Base-by-base conservation (phyloP, 2,113 vertebrate genomes). In the Silurus glanis region DNA sequence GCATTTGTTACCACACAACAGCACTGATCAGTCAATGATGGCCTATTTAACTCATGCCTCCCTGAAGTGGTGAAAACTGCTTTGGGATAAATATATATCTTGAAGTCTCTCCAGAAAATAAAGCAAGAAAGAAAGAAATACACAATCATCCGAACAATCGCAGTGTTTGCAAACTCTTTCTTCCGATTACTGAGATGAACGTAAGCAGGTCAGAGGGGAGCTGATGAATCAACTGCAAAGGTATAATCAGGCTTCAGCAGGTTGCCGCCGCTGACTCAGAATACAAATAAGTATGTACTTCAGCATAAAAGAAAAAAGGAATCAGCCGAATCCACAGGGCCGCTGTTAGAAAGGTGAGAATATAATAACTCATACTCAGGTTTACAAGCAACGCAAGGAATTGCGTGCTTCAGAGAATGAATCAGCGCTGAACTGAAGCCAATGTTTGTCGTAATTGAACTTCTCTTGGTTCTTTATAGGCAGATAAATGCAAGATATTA, bases 1-100 rank as follows among this genome's bases (percentile, higher is more conserved):
- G 90, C 86, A 89, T 87, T 90, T 90, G 89, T 92, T 90, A 87
- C 87, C 78, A 69, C 21, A 83, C 88, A 90, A 91, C 87, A 78
- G 74, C 53, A 66, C 81, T 87, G 90, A 92, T 93, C 91, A 92
- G 86, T 94, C 90, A 91, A 75, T 23, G 23, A 58, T 12, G 23
- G 14, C 9, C 56, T 74, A 55, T 23, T 85, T 25, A 17, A 51
- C 75, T 61, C 13, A 74, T 61, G 17, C n/a, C 64, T 62, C 13
- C 37, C 28, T 6, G 49, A 72, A 21, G 7, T 2, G 23, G 13
- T 7, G 59, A 67, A 76, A 62, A n/a, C 69, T 19, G 71, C 56
- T 47, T 21, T 13, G 17, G 6, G 5, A 61, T 25, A 55, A 25
- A 2, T 61, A 2, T 67, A 72, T 47, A 0, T 47, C 69, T 23